Percentiles rank a stretch among this genome's conserved stretches.
These are phyloP conservation scores for Mesocentrotus franciscanus DNA, from an alignment of 53 echinoderm and acorn worm species.

Conservation along the genomic window DNA sequence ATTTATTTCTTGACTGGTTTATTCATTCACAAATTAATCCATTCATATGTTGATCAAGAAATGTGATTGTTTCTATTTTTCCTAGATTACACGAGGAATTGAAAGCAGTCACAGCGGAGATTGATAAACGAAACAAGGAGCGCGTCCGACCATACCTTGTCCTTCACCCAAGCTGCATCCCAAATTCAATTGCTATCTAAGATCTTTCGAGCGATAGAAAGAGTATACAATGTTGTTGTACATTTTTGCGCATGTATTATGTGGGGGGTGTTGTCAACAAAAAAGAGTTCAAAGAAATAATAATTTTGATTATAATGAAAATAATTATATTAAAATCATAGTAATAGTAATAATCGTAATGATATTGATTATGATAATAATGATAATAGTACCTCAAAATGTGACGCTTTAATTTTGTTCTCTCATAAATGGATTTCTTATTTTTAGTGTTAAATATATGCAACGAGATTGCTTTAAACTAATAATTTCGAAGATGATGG, in stretches of 20 bases:
- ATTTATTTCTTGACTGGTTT: too few relatives aligned
- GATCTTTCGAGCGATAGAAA: background rate
- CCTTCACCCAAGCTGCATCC: constrained; percentile 44
- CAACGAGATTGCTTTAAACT: too few relatives aligned
- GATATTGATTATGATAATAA: background rate
- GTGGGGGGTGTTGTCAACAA: background rate
- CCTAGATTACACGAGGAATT: constrained; percentile 34
- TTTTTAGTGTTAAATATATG: too few relatives aligned
- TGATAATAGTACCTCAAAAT: background rate
- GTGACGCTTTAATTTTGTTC: too few relatives aligned
- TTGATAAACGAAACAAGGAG: constrained; percentile 45
- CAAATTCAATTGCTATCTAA: constrained; percentile 58
- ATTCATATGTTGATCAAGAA: background rate
- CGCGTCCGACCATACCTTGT: constrained; percentile 32
- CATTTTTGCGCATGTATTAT: too few relatives aligned
- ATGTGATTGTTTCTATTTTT: background rate
- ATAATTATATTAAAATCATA: background rate
- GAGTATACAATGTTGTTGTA: background rate
- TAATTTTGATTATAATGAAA: background rate
- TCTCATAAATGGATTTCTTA: too few relatives aligned
- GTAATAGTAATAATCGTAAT: too few relatives aligned
- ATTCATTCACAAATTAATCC: background rate
- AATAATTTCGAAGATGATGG: too few relatives aligned
- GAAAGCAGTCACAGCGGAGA: constrained; percentile 45
- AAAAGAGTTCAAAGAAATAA: background rate